These are phyloP conservation scores for Semotilus atromaculatus DNA, from an alignment of 2,797 vertebrate genomes.

Conservation along the genomic window DNA sequence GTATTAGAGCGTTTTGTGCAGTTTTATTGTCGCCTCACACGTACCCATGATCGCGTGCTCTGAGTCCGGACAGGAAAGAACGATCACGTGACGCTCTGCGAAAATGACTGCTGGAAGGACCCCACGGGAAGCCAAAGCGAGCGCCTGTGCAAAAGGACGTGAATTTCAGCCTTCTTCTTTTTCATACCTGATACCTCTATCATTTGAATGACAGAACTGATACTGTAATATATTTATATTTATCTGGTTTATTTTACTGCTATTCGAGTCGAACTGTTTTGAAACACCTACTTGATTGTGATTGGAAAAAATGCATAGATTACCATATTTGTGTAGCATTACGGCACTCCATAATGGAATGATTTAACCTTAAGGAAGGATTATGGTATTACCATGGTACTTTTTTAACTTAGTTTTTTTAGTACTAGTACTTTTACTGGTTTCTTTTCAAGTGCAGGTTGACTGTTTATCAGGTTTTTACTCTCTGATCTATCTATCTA, in stretches of 20 bases:
- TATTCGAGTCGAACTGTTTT: not conserved
- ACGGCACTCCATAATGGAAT: not conserved
- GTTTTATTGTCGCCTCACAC: slow-evolving; percentile 38
- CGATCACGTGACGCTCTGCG: slow-evolving; percentile 75
- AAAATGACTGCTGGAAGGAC: slow-evolving; percentile 68
- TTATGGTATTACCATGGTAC: not conserved
- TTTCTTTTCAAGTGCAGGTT: too few relatives aligned
- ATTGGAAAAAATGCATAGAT: not conserved
- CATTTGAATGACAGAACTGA: not conserved
- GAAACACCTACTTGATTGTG: not conserved
- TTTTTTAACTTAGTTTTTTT: not conserved
- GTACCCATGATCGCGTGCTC: slow-evolving; percentile 79
- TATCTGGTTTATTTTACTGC: not conserved
- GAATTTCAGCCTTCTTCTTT: not conserved
- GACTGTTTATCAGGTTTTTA: too few relatives aligned
- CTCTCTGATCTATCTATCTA: not conserved
- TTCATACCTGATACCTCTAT: too few relatives aligned
- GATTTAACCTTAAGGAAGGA: not conserved
- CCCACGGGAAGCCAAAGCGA: slow-evolving; percentile 26
- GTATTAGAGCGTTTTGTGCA: fast-evolving
- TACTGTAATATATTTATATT: not conserved
- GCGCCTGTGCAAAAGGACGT: slow-evolving; percentile 19
- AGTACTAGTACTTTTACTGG: too few relatives aligned
- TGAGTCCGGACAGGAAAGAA: slow-evolving; percentile 80
- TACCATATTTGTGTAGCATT: not conserved